Evolutionary conservation across 1,140 invertebrate species (phyloP), one percentile per base, ranked within the genome.

Genomic region (Drosophila ohnishii): DNA sequence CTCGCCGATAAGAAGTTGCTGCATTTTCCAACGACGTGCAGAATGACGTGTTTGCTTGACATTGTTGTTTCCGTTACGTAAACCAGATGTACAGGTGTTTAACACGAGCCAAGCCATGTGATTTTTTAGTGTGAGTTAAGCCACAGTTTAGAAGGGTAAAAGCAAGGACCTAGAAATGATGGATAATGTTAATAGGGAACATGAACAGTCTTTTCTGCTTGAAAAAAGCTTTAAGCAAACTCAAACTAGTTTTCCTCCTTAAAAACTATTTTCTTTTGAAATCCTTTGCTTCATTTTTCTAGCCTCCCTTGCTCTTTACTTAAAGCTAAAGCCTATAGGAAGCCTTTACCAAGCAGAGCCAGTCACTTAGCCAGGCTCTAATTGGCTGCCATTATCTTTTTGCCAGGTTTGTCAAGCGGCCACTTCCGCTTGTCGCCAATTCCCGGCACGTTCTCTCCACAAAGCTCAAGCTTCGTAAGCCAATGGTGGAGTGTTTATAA

Each of bases 401-500:
- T 44, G 47, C 65, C 62, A 66, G 65, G 65, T 69, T 74, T 57
- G 35, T 61, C 56, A 73, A 42, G 67, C 79, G 59, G 53, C 32
- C 50, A 58, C 47, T 66, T 77, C 63, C 76, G 56, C n/a, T 72
- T 72, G 66, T 59, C 70, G 48, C 58, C 61, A 76, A 72, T 71
- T 74, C 72, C 55, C 78, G 62, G 50, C 81, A 85, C 77, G 81
- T 85, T 50, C 60, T 51, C 57, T 45, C 63, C 72, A 63, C 80
- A 74, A 74, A 77, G 63, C 64, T 51, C 50, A 84, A 60, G 60
- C 45, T 50, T 48, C 56, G 48, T 77, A 74, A 80, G 72, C 81
- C 81, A 80, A 77, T 73, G 78, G 62, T 61, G 73, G 64, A 77
- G 73, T 85, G 81, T 77, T 77, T 85, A 73, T 84, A 84, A 84